Base-by-base conservation (phyloP, 2,113 vertebrate genomes). In the Megaceryle maxima region DNA sequence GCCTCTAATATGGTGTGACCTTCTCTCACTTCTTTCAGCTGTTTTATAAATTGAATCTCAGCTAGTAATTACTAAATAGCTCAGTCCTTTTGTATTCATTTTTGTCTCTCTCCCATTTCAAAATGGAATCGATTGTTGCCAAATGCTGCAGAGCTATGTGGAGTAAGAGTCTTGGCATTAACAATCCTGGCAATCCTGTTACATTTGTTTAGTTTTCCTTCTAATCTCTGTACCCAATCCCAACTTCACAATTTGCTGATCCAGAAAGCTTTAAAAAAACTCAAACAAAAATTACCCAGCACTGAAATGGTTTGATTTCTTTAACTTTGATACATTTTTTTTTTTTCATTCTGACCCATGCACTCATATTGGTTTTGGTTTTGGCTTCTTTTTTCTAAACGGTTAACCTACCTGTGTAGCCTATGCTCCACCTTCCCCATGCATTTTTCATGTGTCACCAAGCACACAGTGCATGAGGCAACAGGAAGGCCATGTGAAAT, bases 81-180 rank as follows among this genome's bases (percentile, higher is more conserved):
- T 90, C 60, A 29, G 24, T 56, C 33, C 29, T 68, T 94, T 86
- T 33, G 18, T 81, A 81, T 39, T 88, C 20, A 64, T 88, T 88
- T 94, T 55, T 82, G 17, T 53, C 66, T 66, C 64, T 91, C 76
- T 87, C 43, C 11, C 35, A 44, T 84, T 93, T 87, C 88, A 59
- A 92, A 93, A 91, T 75, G 56, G 73, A 74, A 86, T 59, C 0
- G 0, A 56, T 78, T 33, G 33, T 51, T 94, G 88, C 94, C 94
- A 97, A 91, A 91, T 63, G 51, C 73, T 70, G 76, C 60, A 94
- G 91, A 88, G 83, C 46, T 81, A 22, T 86, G 87, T 91, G 64
- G 76, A 93, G 48, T 46, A 63, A 80, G 43, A 90, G 37, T 39
- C 60, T 62, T 94, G 94, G 76, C 80, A 88, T 75, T 82, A 60